Conservation (phyloP, 2,888 invertebrate species). For the Cenopis cana region DNA sequence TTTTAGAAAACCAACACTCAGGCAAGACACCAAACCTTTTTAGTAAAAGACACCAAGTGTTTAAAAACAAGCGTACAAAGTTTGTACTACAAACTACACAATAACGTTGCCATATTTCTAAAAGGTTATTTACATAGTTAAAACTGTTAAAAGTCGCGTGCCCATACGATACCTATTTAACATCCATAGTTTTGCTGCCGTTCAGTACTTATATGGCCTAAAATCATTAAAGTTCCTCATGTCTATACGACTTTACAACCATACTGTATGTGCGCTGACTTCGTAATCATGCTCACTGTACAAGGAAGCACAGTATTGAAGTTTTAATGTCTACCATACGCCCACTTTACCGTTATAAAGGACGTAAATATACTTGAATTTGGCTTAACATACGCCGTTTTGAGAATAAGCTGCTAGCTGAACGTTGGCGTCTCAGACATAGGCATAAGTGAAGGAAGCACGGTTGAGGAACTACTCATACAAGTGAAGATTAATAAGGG, state of each 20-base stretch:
- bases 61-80: conserved; percentile 4
- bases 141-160: neutral
- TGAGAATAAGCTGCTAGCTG: neutral
- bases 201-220: conserved; percentile 6
- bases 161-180: neutral
- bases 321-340: neutral
- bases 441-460: conserved; percentile 27
- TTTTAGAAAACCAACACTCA: too few species aligned
- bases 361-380: neutral
- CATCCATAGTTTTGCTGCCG: neutral
- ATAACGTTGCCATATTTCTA: neutral
- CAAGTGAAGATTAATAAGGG: conserved; percentile 35
- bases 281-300: conserved; percentile 27
- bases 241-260: conserved; percentile 7
- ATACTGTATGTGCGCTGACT: conserved; percentile 20
- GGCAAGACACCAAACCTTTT: too few species aligned
- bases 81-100: too few species aligned
- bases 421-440: neutral
- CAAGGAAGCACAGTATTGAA: conserved; percentile 26
- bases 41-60: conserved; percentile 3
- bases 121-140: neutral
- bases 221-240: neutral
- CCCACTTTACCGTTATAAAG: neutral
- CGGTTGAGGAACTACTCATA: conserved; percentile 35
- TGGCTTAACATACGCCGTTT: neutral